phyloP scores from a whole-genome alignment of 2,797 vertebrate species.

The Gouania willdenowi region DNA sequence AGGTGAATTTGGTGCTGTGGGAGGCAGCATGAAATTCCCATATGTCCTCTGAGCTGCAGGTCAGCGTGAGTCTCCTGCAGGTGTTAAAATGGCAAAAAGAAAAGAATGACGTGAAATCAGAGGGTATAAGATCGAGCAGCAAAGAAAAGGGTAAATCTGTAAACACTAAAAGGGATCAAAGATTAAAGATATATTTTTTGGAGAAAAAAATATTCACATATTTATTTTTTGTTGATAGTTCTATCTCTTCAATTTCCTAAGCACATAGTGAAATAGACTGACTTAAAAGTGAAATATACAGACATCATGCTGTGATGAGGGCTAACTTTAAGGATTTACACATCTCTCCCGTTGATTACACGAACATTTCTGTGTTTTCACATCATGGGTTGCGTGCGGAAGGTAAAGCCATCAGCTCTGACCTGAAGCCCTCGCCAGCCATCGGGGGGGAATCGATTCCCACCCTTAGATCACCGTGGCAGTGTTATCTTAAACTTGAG shows the following conservation, averaged over 20 bases:
- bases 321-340: not conserved
- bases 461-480: constrained; percentile 72
- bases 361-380: constrained; percentile 48
- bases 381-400: constrained; percentile 54
- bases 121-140: too few relatives aligned
- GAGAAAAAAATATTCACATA: too few relatives aligned
- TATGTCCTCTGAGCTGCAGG: constrained; percentile 88
- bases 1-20: constrained; percentile 85
- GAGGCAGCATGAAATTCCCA: constrained; percentile 93
- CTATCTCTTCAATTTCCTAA: too few relatives aligned
- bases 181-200: too few relatives aligned
- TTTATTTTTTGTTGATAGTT: too few relatives aligned
- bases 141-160: too few relatives aligned
- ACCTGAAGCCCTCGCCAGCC: constrained; percentile 60
- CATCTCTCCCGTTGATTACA: constrained; percentile 22
- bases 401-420: constrained; percentile 73
- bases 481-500: constrained; percentile 79
- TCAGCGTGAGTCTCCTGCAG: constrained; percentile 81
- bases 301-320: not conserved
- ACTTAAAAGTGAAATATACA: constrained; percentile 8
- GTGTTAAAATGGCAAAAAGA: constrained; percentile 79
- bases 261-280: not conserved
- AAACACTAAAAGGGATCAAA: too few relatives aligned
- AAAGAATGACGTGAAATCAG: too few relatives aligned
- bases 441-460: constrained; percentile 73